A percentile compares a stretch with the other conserved stretches of the same genome.
Evolutionary conservation across 2,113 vertebrate species (phyloP).

Genomic region (Thamnaconus septentrionalis): DNA sequence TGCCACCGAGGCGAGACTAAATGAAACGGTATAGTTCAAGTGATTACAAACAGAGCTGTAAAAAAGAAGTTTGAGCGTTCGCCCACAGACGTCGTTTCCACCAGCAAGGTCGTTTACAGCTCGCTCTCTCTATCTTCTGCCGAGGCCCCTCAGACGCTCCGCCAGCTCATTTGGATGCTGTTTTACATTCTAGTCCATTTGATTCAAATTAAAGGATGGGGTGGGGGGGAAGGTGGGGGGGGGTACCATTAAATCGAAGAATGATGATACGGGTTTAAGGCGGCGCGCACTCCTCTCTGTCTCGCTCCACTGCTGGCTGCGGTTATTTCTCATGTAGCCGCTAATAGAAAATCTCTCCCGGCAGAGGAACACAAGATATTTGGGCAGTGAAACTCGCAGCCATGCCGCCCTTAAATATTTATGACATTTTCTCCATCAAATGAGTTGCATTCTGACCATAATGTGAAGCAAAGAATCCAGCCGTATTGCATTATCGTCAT

Average conservation of each 20-base stretch:
- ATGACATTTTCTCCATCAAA: constrained; percentile 1
- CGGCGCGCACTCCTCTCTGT: constrained; percentile 11
- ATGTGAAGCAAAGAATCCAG: not conserved
- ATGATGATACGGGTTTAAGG: constrained; percentile 26
- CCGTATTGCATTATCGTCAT: constrained; percentile 12
- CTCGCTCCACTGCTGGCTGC: constrained; percentile 5
- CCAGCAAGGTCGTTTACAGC: constrained; percentile 53
- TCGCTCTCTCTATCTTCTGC: constrained; percentile 9
- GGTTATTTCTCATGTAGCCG: constrained; percentile 9
- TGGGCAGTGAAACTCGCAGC: constrained; percentile 22
- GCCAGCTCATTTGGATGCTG: constrained; percentile 33
- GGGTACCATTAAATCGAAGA: constrained; percentile 31
- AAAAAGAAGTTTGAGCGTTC: constrained; percentile 22
- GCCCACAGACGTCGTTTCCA: constrained; percentile 42
- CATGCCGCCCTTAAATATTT: constrained; percentile 46
- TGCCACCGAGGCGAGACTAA: constrained; percentile 48
- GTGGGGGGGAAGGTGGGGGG: no score
- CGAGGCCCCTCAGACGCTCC: constrained; percentile 24
- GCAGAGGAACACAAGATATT: constrained; percentile 1
- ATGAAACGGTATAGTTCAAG: constrained; percentile 41
- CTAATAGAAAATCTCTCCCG: not conserved
- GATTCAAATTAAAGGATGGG: constrained; percentile 47
- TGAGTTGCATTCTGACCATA: no score
- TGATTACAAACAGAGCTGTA: constrained; percentile 51
- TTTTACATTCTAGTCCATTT: constrained; percentile 46